A percentile compares a stretch with the other conserved stretches of the same genome.
phyloP scores from a whole-genome alignment of 2,797 vertebrate species.

The Loriculus beryllinus region DNA sequence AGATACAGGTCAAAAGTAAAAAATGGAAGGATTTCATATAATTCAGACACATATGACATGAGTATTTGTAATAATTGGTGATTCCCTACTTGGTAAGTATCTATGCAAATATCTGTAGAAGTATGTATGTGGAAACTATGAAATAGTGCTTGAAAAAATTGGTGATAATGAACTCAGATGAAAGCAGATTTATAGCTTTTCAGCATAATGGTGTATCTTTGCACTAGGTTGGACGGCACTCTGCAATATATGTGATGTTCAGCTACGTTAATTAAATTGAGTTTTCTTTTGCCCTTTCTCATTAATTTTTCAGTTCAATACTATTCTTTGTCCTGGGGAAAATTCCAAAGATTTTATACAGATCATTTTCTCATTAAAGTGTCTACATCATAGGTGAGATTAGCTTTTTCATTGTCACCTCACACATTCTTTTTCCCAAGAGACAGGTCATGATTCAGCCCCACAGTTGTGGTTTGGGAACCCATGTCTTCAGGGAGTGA shows the following conservation, averaged over 20 bases:
- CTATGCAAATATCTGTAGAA: not conserved
- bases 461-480: not conserved
- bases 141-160: not conserved
- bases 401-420: not conserved
- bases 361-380: not conserved
- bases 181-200: not conserved
- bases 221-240: not conserved
- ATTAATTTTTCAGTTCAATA: not conserved
- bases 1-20: not conserved
- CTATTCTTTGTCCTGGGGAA: not conserved
- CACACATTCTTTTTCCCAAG: not conserved
- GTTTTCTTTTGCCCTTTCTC: not conserved
- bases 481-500: not conserved
- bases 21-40: not conserved
- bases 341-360: not conserved
- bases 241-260: not conserved
- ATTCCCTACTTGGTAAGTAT: not conserved
- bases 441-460: not conserved
- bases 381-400: not conserved
- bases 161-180: not conserved
- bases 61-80: not conserved
- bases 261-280: not conserved
- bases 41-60: not conserved
- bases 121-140: not conserved
- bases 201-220: not conserved